Evolutionary conservation across 2,113 vertebrate genomes (phyloP), one percentile per base, ranked within the genome.

Genomic region (Reinhardtius hippoglossoides): DNA sequence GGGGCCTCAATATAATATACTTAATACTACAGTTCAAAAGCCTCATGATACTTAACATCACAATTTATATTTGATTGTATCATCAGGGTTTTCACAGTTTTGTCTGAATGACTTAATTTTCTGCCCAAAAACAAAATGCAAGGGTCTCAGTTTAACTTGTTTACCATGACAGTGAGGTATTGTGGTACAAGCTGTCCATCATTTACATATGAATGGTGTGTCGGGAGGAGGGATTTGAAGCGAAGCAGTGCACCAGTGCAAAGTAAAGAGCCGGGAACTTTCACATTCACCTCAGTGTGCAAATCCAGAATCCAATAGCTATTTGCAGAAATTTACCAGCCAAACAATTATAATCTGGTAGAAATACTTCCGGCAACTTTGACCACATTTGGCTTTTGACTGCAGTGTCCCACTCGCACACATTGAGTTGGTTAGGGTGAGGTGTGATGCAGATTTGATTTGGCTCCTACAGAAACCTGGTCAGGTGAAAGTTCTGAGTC

Each of bases 121-220:
- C 31, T 31, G 5, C 6, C 31, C 31, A 7, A 7, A 31, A 31
- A 31, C 31, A 7, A 31, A 31, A 31, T 31, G 6, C 31, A 31
- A 31, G 31, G 31, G 67, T 76, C 21, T 67, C 58, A 24, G 66
- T 82, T 77, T 71, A n/a, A 62, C 72, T 76, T 23, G 42, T 78
- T 90, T 88, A 84, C 76, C 67, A 50, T 31, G 69, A 83, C 75
- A 90, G 82, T 88, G 83, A 35, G 72, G 69, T 70, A 77, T 87
- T 91, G 87, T 86, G 74, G 87, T 76, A 83, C 84, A 86, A 84
- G 85, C 86, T 83, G 78, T 76, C 71, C 60, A 35, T 20, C 62
- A 91, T 91, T 89, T 85, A 61, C 84, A 91, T 89, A 82, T 89
- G 27, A 92, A 91, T 89, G 64, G 64, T 18, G 67, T 55, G 67